Base-by-base conservation (phyloP, 2,113 vertebrate genomes). In the Gobius niger region DNA sequence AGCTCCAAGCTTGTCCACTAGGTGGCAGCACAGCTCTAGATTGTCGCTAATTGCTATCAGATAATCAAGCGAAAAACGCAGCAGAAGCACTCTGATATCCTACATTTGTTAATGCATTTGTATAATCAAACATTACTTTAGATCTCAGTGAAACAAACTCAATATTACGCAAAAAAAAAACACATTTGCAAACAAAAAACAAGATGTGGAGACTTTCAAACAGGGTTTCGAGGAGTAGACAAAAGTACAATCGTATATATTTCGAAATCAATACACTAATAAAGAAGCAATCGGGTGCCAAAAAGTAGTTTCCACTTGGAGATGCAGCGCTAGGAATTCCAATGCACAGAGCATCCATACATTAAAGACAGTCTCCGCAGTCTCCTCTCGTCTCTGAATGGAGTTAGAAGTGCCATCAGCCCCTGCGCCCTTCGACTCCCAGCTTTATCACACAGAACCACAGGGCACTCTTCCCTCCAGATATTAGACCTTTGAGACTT, bases 281-380 rank as follows among this genome's bases (percentile, higher is more conserved):
- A 15, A 70, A 68, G 34, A 47, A 34, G 63, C 47, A 62, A 50
- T 72, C 40, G 57, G 50, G 70, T 86, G 72, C 75, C 50, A 65
- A 52, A 68, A 62, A 42, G 62, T 65, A 73, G 71, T 73, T 83
- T 67, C 7, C 54, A 69, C 76, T 63, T 68, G 63, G 75, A 68
- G 73, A 72, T 63, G 69, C 73, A 75, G 80, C 71, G 9, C 16
- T n/a, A 75, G 81, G 81, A 85, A 76, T 70, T 67, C 65, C 59
- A 64, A 82, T 70, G 79, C 81, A 77, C 81, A 84, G 80, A 82
- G 80, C 85, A 65, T 82, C 77, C 80, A 87, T 84, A 82, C 84
- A 81, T 83, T 82, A 78, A 57, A 78, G 13, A 34, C 66, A 81
- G 51, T 53, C 41, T 61, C 81, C 34, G 81, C 85, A 76, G 80